Evolutionary conservation across 2,888 invertebrate species (phyloP), one percentile per base, ranked within the genome.

Genomic region (Dryomyza anilis): DNA sequence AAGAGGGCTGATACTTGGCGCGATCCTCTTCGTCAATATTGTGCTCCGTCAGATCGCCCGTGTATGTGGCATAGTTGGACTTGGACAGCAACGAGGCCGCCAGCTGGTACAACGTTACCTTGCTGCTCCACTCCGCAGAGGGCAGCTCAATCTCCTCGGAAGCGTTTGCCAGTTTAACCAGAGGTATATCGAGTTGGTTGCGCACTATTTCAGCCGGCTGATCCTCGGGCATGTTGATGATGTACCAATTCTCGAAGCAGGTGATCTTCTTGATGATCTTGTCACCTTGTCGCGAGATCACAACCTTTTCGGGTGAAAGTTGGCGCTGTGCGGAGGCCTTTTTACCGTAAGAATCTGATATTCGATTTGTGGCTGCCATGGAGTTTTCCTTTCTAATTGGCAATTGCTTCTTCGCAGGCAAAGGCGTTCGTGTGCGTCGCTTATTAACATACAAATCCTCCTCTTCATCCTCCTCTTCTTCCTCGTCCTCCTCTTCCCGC

Each of bases 171-270:
- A 84, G 68, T 33, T 76, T 76, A 6, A 81, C 78, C 10, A 84
- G 72, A 12, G 81, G 76, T 61, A 83, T 71, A 43, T 81, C 78
- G 5, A 83, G 72, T 61, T 67, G 71, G 70, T 79, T 79, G 69
- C 77, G 77, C 33, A 77, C 72, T 23, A 75, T 70, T 30, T 75
- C 71, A 4, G 63, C 39, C 1, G 69, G 60, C 21, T 65, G 60
- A 1, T 74, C 73, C 29, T 74, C 70, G 55, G 79, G 78, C 48
- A 78, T 72, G 63, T 79, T 78, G 19, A 84, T 82, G 19, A 84
- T 83, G 65, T 83, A 81, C 84, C 84, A 84, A 14, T 81, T 83
- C 65, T 84, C 84, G 59, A 81, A 84, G 70, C 82, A 82, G n/a
- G 83, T 84, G 4, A 83, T 80, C 71, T 83, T 83, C 64, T 82